These are phyloP conservation scores for Montipora capitata DNA, from an alignment of 92 coral and sea anemone genomes.

Conservation along the genomic window DNA sequence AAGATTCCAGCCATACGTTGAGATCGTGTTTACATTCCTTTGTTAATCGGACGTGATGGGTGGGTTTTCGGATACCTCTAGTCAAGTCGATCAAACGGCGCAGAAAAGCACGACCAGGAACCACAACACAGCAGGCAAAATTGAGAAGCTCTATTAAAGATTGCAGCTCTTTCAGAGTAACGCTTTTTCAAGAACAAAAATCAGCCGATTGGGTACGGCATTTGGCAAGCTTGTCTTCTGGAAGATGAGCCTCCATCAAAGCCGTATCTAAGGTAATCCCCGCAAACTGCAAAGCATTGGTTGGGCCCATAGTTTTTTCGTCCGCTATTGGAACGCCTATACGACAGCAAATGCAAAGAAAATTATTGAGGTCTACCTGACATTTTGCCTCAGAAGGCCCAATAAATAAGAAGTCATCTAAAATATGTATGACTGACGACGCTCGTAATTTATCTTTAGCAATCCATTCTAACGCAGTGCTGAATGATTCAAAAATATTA, in stretches of 20 bases:
- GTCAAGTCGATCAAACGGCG: constrained; percentile 37
- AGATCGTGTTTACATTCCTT: constrained; percentile 21
- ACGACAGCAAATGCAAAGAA: too few species aligned
- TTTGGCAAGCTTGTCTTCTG: constrained; percentile 60
- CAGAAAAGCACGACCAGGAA: constrained; percentile 47
- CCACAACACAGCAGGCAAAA: constrained; percentile 22
- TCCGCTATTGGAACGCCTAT: too few species aligned
- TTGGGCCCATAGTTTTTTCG: too few species aligned
- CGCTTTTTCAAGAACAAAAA: neutral
- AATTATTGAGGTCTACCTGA: too few species aligned
- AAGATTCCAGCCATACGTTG: constrained; percentile 27
- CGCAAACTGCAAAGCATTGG: constrained; percentile 52
- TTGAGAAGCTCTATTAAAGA: constrained; percentile 22
- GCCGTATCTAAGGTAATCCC: constrained; percentile 70
- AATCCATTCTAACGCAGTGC: constrained; percentile 60
- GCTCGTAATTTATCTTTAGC: constrained; percentile 53
- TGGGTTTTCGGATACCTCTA: constrained; percentile 22
- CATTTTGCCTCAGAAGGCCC: constrained; percentile 18
- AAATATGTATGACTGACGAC: constrained; percentile 40
- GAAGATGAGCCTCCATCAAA: constrained; percentile 62
- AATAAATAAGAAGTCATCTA: constrained; percentile 73
- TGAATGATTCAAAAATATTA: too few species aligned
- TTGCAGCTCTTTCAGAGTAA: neutral
- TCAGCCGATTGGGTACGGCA: constrained; percentile 13
- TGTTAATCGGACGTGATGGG: neutral